These are phyloP conservation scores for Sprattus sprattus DNA, from an alignment of 2,113 vertebrate species.

Conservation along the genomic window DNA sequence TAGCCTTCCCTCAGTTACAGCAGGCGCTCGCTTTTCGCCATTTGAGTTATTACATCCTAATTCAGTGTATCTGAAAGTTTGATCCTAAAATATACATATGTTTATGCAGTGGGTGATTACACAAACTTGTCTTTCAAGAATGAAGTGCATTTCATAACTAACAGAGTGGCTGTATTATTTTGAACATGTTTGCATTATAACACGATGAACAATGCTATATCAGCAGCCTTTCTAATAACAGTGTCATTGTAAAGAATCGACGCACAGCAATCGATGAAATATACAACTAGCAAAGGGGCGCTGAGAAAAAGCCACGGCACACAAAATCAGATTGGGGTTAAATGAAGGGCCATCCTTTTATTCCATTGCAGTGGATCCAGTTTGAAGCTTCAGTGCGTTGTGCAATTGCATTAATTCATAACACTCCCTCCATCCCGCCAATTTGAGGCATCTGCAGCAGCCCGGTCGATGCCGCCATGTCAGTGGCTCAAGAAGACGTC, in stretches of 20 bases:
- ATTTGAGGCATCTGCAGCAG: background rate
- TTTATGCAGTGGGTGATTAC: too few species aligned
- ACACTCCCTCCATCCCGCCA: constrained; percentile 3
- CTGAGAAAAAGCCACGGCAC: background rate
- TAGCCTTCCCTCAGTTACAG: background rate
- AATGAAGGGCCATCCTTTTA: constrained; percentile 34
- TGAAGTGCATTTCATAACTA: too few species aligned
- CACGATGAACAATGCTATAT: background rate
- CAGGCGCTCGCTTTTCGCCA: background rate
- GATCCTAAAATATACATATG: too few species aligned
- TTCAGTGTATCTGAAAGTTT: too few species aligned
- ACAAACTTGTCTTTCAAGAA: too few species aligned
- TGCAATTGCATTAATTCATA: constrained; percentile 25
- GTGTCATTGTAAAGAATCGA: background rate
- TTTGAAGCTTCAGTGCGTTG: constrained; percentile 21
- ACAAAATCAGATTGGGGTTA: constrained; percentile 34
- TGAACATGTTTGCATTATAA: too few species aligned
- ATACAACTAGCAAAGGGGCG: background rate
- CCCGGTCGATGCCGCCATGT: background rate
- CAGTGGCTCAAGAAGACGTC: background rate
- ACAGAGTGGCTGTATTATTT: too few species aligned
- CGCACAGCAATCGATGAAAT: background rate
- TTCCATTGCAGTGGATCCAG: constrained; percentile 27
- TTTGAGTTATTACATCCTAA: too few species aligned
- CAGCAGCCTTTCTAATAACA: background rate